phyloP scores from a whole-genome alignment of 2,888 invertebrate species.

The Nomada hirtipes region DNA sequence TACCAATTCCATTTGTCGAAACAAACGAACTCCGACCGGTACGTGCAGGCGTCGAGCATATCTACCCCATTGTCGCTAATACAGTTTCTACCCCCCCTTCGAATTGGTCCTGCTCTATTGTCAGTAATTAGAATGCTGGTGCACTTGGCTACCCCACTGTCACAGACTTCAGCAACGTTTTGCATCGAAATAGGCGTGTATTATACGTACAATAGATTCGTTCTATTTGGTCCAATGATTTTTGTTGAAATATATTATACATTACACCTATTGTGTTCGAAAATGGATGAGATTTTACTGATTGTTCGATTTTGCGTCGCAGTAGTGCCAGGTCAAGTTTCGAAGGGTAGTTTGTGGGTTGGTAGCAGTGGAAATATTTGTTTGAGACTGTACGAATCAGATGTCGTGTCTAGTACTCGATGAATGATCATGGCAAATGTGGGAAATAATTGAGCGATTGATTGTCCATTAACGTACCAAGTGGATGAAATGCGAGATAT shows the following conservation, averaged over 20 bases:
- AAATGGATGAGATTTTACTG: not conserved
- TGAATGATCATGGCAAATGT: constrained; percentile 5
- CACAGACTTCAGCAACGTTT: constrained; percentile 44
- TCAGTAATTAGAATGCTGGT: constrained; percentile 55
- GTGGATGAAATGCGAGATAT: too few species aligned
- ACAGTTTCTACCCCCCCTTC: constrained; percentile 59
- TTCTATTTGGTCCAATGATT: not conserved
- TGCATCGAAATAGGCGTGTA: constrained; percentile 25
- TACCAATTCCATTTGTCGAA: constrained; percentile 76
- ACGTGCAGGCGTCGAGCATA: constrained; percentile 67
- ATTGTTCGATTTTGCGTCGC: not conserved
- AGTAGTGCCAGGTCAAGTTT: not conserved
- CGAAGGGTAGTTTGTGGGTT: not conserved
- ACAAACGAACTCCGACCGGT: constrained; percentile 73
- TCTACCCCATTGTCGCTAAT: constrained; percentile 70
- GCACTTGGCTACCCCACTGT: constrained; percentile 26
- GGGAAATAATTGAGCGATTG: constrained; percentile 8
- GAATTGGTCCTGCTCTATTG: constrained; percentile 50
- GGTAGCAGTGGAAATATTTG: not conserved
- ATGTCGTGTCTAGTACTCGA: not conserved
- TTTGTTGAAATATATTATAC: not conserved
- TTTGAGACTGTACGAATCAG: not conserved
- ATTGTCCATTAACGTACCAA: not conserved
- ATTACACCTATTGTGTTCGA: not conserved
- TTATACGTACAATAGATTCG: not conserved